Base-by-base conservation (phyloP, 2,888 invertebrate species). In the Hartigia nigra region DNA sequence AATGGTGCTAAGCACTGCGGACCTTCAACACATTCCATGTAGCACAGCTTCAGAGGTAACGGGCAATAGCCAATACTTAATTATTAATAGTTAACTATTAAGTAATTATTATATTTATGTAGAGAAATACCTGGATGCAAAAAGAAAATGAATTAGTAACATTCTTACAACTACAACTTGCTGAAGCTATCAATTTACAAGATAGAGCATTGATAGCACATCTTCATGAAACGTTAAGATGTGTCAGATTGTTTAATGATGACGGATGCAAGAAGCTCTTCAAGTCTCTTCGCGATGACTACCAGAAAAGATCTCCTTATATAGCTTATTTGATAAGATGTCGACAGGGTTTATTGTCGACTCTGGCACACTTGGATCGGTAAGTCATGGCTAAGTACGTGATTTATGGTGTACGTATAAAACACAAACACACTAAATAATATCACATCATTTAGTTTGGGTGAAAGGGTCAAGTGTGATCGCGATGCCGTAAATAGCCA, bases 1-100 rank as follows among this genome's bases (percentile, higher is more conserved):
- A 34, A 94, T 97, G 85, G 98, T 99, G 77, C 93, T 99, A 55
- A 97, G 98, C 82, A 97, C 96, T 85, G 96, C 97, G 0, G 97
- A 98, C 88, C 92, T 96, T 80, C 95, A 96, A 86, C 95, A 95
- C 87, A 93, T 94, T 87, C 91, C 91, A 39, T 90, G 90, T 90
- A 88, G 86, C 39, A 85, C 86, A 70, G 86, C 88, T 55, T 86
- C 89, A 14, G 90, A 89, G 87, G 90, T 91, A 84, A 77, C 35
- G 12, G 74, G n/a, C 70, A 23, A 74, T n/a, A 36, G 39, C 2
- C 55, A 35, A 36, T 12, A 39, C 69, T 82, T 69, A 36, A 39
- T 14, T 74, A 31, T 31, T 72, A 55, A 77, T 74, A 12, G 76
- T 76, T 31, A 35, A 23, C 5, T 55, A 23, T 9, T 55, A 14